A percentile compares a stretch with the other conserved stretches of the same genome.
These are phyloP conservation scores for Pammene fasciana DNA, from an alignment of 2,888 invertebrate genomes.

Conservation along the genomic window DNA sequence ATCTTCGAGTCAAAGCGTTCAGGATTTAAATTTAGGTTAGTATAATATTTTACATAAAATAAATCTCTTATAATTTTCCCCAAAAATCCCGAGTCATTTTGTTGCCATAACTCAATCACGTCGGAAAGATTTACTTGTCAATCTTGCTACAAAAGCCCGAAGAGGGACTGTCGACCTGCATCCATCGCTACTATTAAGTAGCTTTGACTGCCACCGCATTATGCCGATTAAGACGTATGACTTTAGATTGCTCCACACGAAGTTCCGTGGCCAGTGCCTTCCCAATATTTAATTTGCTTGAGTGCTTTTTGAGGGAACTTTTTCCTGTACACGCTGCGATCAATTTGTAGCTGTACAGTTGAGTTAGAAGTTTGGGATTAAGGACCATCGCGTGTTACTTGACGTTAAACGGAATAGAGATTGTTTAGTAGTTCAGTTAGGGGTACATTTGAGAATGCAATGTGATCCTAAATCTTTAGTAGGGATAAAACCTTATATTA, in stretches of 20 bases:
- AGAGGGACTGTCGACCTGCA: constrained; percentile 72
- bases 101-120: constrained; percentile 47
- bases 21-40: constrained; percentile 88
- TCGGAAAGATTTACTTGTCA: constrained; percentile 65
- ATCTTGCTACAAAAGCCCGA: constrained; percentile 55
- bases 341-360: constrained; percentile 80
- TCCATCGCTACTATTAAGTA: constrained; percentile 67
- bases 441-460: constrained; percentile 8
- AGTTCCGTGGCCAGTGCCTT: constrained; percentile 67
- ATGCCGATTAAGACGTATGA: constrained; percentile 81
- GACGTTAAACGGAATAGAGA: constrained; percentile 54
- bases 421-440: constrained; percentile 45
- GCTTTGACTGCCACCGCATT: constrained; percentile 73
- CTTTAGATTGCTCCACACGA: constrained; percentile 70
- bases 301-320: constrained; percentile 79
- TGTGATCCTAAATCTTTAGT: constrained; percentile 13
- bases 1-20: constrained; percentile 91
- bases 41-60: constrained; percentile 48
- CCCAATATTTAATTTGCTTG: constrained; percentile 81
- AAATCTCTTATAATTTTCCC: background rate
- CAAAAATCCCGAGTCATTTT: constrained; percentile 31
- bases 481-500: constrained; percentile 11
- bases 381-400: constrained; percentile 61
- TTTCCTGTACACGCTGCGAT: constrained; percentile 70
- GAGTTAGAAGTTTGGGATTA: constrained; percentile 68